Conservation (phyloP, 2,888 invertebrate genomes). For the Xestia xanthographa region DNA sequence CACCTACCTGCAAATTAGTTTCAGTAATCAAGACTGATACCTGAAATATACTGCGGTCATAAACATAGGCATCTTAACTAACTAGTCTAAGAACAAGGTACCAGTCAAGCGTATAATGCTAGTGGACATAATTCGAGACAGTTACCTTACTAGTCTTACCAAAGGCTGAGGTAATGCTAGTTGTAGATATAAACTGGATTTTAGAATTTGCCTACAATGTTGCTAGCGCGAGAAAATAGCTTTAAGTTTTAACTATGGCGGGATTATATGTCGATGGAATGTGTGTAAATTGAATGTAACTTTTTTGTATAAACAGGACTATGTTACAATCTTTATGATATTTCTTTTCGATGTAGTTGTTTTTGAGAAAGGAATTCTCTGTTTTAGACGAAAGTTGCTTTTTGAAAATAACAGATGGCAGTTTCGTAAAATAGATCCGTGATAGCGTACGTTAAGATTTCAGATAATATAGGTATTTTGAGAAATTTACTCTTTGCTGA, state of each 20-base stretch:
- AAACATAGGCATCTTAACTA: constrained; percentile 19
- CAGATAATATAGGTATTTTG: background rate
- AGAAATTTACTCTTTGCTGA: no score
- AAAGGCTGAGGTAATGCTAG: constrained; percentile 15
- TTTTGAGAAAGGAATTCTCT: background rate
- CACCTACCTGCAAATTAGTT: background rate
- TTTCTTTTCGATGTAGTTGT: background rate
- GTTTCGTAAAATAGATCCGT: background rate
- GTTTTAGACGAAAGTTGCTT: background rate
- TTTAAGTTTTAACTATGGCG: background rate
- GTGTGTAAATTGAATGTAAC: background rate
- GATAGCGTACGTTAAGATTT: background rate
- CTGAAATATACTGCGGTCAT: background rate
- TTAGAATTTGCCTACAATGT: background rate
- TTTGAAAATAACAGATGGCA: background rate
- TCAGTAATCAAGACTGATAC: background rate
- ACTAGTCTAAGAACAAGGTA: background rate
- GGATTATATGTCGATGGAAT: constrained; percentile 8
- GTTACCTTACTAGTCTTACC: constrained; percentile 8
- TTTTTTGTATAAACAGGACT: background rate
- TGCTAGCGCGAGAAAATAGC: constrained; percentile 6
- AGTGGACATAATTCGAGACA: constrained; percentile 23
- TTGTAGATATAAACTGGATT: constrained; percentile 16
- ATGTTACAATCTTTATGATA: background rate
- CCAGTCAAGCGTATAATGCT: constrained; percentile 12